These are phyloP conservation scores for Botia almorhae DNA, from an alignment of 2,797 vertebrate genomes.

Conservation along the genomic window DNA sequence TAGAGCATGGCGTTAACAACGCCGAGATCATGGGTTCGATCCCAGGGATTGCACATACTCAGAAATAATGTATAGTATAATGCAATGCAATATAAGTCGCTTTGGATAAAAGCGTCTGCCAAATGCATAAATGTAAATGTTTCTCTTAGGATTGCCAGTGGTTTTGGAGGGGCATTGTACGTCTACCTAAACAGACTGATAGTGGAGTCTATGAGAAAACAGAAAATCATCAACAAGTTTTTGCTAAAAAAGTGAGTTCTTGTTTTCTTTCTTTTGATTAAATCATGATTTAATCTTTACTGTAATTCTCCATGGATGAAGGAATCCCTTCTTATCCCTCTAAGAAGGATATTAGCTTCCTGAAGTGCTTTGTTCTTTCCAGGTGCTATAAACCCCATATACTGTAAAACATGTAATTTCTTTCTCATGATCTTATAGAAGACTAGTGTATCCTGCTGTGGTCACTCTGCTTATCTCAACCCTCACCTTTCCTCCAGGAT, in stretches of 20 bases:
- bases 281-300: neutral
- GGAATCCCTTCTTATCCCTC: neutral
- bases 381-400: neutral
- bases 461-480: constrained; percentile 94
- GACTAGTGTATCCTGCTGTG: constrained; percentile 92
- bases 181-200: constrained; percentile 98
- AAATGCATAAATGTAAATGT: neutral
- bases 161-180: constrained; percentile 93
- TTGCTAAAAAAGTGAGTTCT: constrained; percentile 93
- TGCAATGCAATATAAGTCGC: no score
- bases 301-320: neutral
- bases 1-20: no score
- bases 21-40: no score
- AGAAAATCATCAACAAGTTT: constrained; percentile 97
- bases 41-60: no score
- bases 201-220: constrained; percentile 97
- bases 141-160: constrained; percentile 87
- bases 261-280: neutral
- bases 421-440: constrained; percentile 72
- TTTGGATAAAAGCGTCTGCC: no score
- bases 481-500: constrained; percentile 93
- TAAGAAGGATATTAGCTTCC: neutral
- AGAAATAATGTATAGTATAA: no score
- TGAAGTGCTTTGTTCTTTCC: neutral
- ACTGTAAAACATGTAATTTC: no score